phyloP scores from a whole-genome alignment of 2,797 vertebrate genomes.

The Eurystomus glaucurus region DNA sequence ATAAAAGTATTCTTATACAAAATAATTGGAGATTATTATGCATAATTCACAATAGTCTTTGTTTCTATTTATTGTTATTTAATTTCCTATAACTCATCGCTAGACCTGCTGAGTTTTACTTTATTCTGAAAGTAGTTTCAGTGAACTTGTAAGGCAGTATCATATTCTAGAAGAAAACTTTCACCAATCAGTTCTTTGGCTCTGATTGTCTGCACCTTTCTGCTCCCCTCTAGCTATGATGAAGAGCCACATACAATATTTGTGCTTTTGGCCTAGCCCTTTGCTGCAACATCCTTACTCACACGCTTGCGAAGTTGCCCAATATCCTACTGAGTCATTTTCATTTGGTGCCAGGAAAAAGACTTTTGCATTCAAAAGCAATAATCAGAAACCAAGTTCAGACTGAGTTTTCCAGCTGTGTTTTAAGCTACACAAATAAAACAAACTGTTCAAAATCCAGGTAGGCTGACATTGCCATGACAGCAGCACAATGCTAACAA shows the following conservation, averaged over 20 bases:
- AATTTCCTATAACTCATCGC: not conserved
- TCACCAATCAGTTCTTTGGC: not conserved
- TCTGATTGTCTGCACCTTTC: not conserved
- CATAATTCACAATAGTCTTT: not conserved
- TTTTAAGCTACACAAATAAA: slow-evolving; percentile 7
- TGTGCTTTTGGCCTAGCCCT: not conserved
- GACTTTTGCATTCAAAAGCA: not conserved
- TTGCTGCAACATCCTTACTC: not conserved
- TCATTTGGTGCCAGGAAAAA: not conserved
- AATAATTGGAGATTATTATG: not conserved
- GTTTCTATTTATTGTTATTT: not conserved
- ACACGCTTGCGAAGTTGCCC: not conserved
- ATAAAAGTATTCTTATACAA: not conserved
- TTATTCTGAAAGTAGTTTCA: not conserved
- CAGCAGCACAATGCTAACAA: not conserved
- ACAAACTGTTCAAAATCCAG: not conserved
- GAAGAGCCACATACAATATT: not conserved
- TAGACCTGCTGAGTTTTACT: not conserved
- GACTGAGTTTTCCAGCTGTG: not conserved
- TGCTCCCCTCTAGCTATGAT: fast-evolving
- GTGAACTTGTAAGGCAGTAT: not conserved
- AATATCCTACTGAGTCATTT: not conserved
- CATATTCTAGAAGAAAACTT: not conserved
- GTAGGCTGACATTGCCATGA: not conserved
- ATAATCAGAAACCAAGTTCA: not conserved